A percentile compares a stretch with the other conserved stretches of the same genome.
phyloP scores from a whole-genome alignment of 1,140 invertebrate genomes.

The Eurosta solidaginis region DNA sequence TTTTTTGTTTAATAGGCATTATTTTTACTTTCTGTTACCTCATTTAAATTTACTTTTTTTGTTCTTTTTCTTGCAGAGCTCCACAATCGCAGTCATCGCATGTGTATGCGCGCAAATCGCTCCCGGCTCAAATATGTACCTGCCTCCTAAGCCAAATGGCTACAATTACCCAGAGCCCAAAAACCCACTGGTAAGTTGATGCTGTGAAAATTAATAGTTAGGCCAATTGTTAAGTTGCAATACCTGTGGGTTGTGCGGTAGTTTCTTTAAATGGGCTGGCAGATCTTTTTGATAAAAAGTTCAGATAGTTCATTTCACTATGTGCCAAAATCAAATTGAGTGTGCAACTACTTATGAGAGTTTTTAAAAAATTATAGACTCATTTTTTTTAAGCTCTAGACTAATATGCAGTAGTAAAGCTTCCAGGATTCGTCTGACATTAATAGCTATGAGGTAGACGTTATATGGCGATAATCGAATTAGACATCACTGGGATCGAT shows the following conservation, averaged over 20 bases:
- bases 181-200: constrained; percentile 47
- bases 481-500: too few species aligned
- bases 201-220: not conserved
- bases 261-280: not conserved
- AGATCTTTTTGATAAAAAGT: not conserved
- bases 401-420: too few species aligned
- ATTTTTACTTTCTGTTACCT: not conserved
- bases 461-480: too few species aligned
- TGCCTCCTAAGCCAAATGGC: constrained; percentile 63
- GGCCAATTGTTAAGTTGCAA: not conserved
- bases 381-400: too few species aligned
- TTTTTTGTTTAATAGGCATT: too few species aligned
- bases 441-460: too few species aligned
- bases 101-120: constrained; percentile 53
- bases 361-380: too few species aligned
- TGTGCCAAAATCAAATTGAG: too few species aligned
- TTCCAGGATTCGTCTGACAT: too few species aligned
- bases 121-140: constrained; percentile 66
- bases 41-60: constrained; percentile 2
- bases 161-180: constrained; percentile 57
- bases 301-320: too few species aligned
- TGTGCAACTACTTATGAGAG: too few species aligned
- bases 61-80: constrained; percentile 45
- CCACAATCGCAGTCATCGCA: constrained; percentile 53
- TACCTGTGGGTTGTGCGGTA: not conserved